Conservation (phyloP, 2,113 vertebrate species). For the Ageneiosus marmoratus region DNA sequence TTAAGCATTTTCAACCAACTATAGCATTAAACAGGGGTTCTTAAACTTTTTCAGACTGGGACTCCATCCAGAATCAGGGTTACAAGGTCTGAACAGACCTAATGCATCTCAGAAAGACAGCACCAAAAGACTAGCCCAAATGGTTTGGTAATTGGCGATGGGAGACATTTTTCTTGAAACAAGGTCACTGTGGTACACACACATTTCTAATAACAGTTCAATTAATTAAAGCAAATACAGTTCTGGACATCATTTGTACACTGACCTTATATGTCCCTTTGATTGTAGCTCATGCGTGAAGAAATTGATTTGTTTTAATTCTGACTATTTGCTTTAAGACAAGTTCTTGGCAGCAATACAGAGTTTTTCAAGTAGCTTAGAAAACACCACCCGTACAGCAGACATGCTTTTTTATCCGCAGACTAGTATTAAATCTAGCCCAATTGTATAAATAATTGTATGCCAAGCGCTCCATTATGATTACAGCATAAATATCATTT, state of each 20-base stretch:
- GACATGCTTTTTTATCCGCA: neutral
- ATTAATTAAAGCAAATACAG: neutral
- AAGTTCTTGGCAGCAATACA: neutral
- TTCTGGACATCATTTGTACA: neutral
- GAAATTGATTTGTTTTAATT: neutral
- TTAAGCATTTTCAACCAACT: neutral
- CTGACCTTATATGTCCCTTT: neutral
- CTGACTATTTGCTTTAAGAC: neutral
- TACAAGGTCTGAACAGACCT: neutral
- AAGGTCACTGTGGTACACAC: neutral
- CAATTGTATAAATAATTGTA: neutral
- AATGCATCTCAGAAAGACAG: neutral
- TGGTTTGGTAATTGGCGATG: neutral
- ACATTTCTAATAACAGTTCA: neutral
- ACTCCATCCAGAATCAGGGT: neutral
- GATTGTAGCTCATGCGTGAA: neutral
- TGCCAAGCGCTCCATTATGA: neutral
- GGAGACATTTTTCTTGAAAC: neutral
- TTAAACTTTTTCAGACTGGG: neutral
- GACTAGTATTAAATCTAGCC: neutral
- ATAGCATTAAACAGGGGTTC: neutral
- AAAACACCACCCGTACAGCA: neutral
- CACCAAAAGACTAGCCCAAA: neutral
- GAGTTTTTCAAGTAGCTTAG: neutral
- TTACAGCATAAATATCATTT: neutral